Conservation (phyloP, 2,113 vertebrate species). For the Prinia subflava region DNA sequence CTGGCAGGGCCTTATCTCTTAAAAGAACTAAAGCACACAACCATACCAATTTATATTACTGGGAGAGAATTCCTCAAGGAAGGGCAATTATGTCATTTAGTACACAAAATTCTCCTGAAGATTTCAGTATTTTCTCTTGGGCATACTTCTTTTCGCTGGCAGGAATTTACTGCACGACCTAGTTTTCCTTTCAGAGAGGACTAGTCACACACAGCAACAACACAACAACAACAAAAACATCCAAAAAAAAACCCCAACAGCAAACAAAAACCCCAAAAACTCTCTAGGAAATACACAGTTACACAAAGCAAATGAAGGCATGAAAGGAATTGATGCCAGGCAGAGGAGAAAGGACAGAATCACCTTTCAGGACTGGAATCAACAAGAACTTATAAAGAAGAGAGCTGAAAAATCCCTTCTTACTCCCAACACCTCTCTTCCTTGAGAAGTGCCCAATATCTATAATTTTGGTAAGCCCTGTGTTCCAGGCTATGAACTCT, state of each 20-base stretch:
- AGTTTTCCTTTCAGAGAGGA: conserved; percentile 42
- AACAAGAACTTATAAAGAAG: neutral
- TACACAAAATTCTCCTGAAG: conserved; percentile 10
- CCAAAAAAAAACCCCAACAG: neutral
- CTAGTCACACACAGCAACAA: neutral
- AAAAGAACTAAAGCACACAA: neutral
- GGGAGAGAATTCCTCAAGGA: conserved; percentile 23
- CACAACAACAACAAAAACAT: neutral
- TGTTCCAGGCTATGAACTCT: neutral
- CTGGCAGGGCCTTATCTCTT: conserved; percentile 20
- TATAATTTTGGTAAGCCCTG: neutral
- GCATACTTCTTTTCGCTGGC: neutral
- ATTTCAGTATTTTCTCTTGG: neutral
- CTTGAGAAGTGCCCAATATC: neutral
- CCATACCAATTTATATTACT: neutral
- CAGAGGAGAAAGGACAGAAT: neutral
- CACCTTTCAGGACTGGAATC: neutral
- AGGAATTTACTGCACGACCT: conserved; percentile 36
- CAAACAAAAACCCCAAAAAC: neutral
- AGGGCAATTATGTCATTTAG: conserved; percentile 41
- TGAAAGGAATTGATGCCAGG: neutral
- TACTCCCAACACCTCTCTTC: neutral
- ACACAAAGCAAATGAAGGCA: neutral
- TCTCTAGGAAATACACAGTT: conserved; percentile 12
- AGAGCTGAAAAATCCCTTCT: neutral